Conservation (phyloP, 2,888 invertebrate genomes). For the Thecophora atra region DNA sequence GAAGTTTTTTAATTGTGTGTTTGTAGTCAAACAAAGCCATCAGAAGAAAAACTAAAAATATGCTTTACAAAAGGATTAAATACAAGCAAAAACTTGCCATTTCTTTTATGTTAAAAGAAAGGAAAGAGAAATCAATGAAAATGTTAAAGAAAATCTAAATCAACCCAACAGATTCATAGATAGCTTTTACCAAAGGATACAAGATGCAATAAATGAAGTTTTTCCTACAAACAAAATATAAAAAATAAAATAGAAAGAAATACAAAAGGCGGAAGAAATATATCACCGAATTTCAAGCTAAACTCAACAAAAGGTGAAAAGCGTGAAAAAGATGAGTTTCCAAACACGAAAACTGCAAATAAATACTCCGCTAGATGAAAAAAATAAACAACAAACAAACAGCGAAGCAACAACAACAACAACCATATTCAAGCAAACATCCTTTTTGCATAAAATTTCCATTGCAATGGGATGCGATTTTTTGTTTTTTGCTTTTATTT, state of each 20-base stretch:
- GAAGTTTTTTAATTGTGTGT: too few relatives aligned
- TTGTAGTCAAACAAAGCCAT: neutral
- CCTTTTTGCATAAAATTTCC: neutral
- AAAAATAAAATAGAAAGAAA: neutral
- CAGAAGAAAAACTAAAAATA: neutral
- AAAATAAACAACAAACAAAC: neutral
- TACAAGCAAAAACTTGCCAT: too few relatives aligned
- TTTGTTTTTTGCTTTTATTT: neutral
- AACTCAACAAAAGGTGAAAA: too few relatives aligned
- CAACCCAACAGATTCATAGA: neutral
- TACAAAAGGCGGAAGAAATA: slow-evolving; percentile 6
- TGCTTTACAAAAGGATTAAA: too few relatives aligned
- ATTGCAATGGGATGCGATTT: too few relatives aligned
- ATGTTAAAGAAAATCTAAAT: slow-evolving; percentile 44
- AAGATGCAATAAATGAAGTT: neutral
- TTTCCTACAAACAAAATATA: neutral
- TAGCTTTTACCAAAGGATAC: neutral
- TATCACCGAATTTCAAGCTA: neutral
- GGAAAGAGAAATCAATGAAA: neutral
- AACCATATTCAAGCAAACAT: too few relatives aligned
- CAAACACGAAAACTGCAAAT: neutral
- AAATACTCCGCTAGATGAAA: neutral
- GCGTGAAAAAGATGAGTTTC: too few relatives aligned
- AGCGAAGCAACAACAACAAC: neutral
- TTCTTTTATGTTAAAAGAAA: slow-evolving; percentile 24